Conservation (phyloP, 2,113 vertebrate species). For the Rhizomys pruinosus region DNA sequence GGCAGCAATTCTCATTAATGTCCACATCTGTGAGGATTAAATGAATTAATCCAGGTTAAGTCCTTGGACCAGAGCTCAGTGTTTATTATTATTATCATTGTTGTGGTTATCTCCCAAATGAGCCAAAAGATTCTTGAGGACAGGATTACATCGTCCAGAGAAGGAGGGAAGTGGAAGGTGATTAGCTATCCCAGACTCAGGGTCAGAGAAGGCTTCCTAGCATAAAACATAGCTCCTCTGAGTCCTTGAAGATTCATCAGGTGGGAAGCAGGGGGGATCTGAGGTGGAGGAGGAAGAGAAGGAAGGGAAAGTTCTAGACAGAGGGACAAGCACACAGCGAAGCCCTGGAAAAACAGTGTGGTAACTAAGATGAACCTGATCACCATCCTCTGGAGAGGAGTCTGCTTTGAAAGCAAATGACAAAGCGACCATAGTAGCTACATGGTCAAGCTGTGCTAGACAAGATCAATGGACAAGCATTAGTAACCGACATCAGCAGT, state of each 20-base stretch:
- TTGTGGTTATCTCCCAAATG: neutral
- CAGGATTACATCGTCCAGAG: neutral
- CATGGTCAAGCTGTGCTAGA: neutral
- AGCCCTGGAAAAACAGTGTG: neutral
- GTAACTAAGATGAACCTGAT: neutral
- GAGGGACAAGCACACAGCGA: neutral
- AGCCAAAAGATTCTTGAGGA: neutral
- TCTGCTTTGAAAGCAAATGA: slow-evolving; percentile 60
- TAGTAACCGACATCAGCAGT: neutral
- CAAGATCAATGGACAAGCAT: neutral
- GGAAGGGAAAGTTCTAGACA: neutral
- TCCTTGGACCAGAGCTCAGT: slow-evolving; percentile 45
- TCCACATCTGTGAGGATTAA: slow-evolving; percentile 20
- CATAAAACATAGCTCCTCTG: neutral
- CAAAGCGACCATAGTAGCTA: neutral
- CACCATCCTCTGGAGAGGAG: neutral
- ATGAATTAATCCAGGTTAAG: slow-evolving; percentile 34
- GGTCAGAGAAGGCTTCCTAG: slow-evolving; percentile 12
- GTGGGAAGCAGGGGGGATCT: neutral
- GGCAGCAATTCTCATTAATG: slow-evolving; percentile 15
- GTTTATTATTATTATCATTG: neutral
- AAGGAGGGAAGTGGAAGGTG: neutral
- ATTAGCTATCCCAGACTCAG: neutral
- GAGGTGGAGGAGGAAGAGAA: neutral
- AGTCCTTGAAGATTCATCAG: slow-evolving; percentile 24